A percentile compares a stretch with the other conserved stretches of the same genome.
These are phyloP conservation scores for Bos indicus DNA, from an alignment of 2,113 vertebrate species.

Conservation along the genomic window DNA sequence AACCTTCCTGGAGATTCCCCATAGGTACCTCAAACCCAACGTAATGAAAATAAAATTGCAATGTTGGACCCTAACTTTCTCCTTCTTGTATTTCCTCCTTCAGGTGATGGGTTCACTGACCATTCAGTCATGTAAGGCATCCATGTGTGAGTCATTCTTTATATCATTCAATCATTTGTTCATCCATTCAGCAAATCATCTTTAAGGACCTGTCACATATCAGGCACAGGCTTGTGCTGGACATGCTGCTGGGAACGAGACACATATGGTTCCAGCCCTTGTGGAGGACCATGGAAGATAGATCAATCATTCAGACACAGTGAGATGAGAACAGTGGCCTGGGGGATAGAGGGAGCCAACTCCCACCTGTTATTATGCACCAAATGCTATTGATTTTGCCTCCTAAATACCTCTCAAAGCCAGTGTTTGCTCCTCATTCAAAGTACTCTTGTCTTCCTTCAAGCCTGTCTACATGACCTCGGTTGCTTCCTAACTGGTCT, in stretches of 20 bases:
- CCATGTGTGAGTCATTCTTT: not conserved
- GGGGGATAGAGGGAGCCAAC: not conserved
- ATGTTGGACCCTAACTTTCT: not conserved
- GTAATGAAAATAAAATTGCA: not conserved
- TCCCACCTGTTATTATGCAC: not conserved
- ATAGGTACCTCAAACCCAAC: not conserved
- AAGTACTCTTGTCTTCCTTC: not conserved
- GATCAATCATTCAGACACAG: not conserved
- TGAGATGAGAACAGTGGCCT: not conserved
- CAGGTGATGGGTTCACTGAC: not conserved
- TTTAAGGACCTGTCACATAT: not conserved
- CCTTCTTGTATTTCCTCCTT: not conserved
- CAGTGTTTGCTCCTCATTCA: not conserved
- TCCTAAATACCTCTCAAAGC: not conserved
- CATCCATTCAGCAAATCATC: not conserved
- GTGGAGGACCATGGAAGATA: not conserved
- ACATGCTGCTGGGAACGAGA: not conserved
- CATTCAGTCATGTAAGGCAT: not conserved
- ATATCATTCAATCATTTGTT: not conserved
- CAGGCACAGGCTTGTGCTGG: not conserved
- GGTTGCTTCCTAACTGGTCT: not conserved
- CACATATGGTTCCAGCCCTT: not conserved
- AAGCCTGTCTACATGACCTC: not conserved
- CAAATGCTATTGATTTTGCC: not conserved
- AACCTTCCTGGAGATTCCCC: not conserved